Percentiles rank a stretch among this genome's conserved stretches.
These are phyloP conservation scores for Propithecus deckenii DNA, from an alignment of 2,797 vertebrate species.

Conservation along the genomic window DNA sequence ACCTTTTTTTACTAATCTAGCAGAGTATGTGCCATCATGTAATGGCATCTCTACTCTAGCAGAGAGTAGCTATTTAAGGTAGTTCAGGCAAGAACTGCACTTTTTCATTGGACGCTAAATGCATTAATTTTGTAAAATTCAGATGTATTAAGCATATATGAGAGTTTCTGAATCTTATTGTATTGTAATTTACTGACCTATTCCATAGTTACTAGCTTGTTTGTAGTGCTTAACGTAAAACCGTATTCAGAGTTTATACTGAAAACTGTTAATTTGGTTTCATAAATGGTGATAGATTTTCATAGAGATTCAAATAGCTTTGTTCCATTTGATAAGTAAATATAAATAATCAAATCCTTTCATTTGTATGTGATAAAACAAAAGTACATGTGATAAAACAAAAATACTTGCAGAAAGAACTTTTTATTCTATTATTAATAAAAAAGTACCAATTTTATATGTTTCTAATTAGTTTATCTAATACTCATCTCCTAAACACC, in stretches of 20 bases:
- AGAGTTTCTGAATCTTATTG: background rate
- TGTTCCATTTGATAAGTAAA: background rate
- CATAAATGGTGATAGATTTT: background rate
- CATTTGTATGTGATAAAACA: conserved; percentile 36
- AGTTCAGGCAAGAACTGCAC: background rate
- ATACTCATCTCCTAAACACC: background rate
- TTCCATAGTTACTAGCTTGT: background rate
- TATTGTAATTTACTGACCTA: background rate
- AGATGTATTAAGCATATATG: background rate
- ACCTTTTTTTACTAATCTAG: background rate
- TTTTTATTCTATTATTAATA: background rate
- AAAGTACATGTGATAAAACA: conserved; percentile 26
- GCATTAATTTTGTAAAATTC: background rate
- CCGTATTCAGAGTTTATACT: background rate
- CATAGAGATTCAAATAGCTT: background rate
- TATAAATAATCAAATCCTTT: background rate
- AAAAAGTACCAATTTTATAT: background rate
- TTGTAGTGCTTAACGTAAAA: background rate
- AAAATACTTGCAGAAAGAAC: background rate
- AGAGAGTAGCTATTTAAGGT: background rate
- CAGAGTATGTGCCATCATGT: too few relatives aligned
- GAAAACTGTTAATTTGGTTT: background rate
- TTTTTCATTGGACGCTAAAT: background rate
- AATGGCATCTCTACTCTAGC: background rate
- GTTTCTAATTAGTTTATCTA: background rate